A percentile compares a stretch with the other conserved stretches of the same genome.
Conservation (phyloP, 2,797 vertebrate species). For the Heteromormyrus szaboi region DNA sequence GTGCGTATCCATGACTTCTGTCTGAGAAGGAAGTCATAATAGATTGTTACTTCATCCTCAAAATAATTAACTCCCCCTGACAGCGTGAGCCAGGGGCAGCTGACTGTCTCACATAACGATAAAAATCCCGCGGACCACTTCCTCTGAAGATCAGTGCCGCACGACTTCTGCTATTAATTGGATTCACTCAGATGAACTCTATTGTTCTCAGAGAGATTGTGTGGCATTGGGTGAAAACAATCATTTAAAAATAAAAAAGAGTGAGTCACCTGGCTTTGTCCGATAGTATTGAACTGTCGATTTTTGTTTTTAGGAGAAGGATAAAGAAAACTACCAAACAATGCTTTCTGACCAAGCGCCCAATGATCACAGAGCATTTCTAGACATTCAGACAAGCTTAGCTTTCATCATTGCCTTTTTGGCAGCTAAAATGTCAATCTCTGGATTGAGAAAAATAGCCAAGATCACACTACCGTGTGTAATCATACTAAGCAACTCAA, state of each 20-base stretch:
- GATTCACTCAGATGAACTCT: not conserved
- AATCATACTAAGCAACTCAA: not conserved
- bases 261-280: not conserved
- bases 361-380: not conserved
- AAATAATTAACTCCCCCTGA: constrained; percentile 8
- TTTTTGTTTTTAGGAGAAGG: not conserved
- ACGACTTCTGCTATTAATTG: constrained; percentile 7
- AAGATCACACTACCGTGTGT: not conserved
- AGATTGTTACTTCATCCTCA: not conserved
- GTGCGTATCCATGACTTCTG: not conserved
- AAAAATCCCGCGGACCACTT: not conserved
- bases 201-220: not conserved
- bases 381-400: not conserved
- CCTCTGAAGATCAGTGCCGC: not conserved
- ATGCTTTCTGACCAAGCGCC: not conserved
- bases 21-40: not conserved
- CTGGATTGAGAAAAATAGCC: not conserved
- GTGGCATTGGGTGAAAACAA: not conserved
- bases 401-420: not conserved
- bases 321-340: not conserved
- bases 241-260: not conserved
- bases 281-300: not conserved
- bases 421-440: not conserved
- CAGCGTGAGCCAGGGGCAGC: not conserved
- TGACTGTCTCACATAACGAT: not conserved